These are phyloP conservation scores for Prolemur simus DNA, from an alignment of 2,113 vertebrate species.

Conservation along the genomic window DNA sequence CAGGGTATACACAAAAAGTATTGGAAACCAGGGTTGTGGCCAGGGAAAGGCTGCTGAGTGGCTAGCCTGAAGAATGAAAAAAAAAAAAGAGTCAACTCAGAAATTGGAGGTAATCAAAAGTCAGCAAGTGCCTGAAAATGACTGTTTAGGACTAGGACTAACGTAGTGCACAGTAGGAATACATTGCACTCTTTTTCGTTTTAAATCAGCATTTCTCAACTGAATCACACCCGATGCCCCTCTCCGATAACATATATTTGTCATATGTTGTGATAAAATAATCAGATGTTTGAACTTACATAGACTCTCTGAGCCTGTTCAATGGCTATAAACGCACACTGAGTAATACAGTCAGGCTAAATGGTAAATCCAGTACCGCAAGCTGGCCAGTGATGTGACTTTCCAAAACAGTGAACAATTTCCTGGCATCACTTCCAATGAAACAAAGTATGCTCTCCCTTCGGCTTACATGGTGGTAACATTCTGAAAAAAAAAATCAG, in stretches of 20 bases:
- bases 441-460: not conserved
- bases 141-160: not conserved
- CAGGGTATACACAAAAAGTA: not conserved
- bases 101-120: not conserved
- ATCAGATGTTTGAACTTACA: not conserved
- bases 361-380: not conserved
- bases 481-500: not conserved
- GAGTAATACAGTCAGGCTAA: not conserved
- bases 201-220: not conserved
- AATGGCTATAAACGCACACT: not conserved
- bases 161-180: not conserved
- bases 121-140: not conserved
- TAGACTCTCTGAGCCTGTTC: not conserved
- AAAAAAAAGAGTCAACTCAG: not conserved
- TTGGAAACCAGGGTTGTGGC: not conserved
- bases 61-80: not conserved
- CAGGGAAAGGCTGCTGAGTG: not conserved
- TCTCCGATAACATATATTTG: not conserved
- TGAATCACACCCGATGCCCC: not conserved
- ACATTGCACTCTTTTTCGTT: not conserved
- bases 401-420: not conserved
- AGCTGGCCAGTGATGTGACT: not conserved
- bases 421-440: not conserved
- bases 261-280: not conserved
- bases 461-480: not conserved